These are phyloP conservation scores for Ditylenchus weischeri DNA, from an alignment of 2,888 invertebrate species.

Conservation along the genomic window DNA sequence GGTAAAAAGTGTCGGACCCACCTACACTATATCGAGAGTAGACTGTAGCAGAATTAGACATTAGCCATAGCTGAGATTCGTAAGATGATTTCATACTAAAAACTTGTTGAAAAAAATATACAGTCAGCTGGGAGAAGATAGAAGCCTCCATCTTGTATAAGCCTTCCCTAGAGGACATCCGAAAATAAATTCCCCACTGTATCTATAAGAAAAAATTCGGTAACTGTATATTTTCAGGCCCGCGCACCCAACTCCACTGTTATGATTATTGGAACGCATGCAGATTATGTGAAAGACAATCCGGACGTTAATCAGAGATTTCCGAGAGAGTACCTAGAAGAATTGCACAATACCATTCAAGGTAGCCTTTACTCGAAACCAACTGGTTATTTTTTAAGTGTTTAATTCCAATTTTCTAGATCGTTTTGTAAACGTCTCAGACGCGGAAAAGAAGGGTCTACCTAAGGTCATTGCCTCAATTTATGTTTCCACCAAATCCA, in stretches of 20 bases:
- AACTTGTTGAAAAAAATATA: too few relatives aligned
- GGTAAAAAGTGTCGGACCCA: too few relatives aligned
- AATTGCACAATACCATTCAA: conserved; percentile 78
- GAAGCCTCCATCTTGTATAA: too few relatives aligned
- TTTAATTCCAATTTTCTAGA: conserved; percentile 64
- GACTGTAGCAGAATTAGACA: too few relatives aligned
- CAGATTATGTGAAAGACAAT: conserved; percentile 67
- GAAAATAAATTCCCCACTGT: not conserved
- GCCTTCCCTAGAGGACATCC: too few relatives aligned
- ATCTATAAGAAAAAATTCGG: not conserved
- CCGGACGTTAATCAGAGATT: conserved; percentile 62
- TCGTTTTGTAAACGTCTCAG: conserved; percentile 81
- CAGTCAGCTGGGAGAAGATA: too few relatives aligned
- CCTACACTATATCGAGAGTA: too few relatives aligned
- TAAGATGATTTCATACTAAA: too few relatives aligned
- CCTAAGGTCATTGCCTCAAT: conserved; percentile 87
- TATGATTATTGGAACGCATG: conserved; percentile 91
- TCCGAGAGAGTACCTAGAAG: conserved; percentile 68
- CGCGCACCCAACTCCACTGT: conserved; percentile 93
- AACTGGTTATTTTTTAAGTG: not conserved
- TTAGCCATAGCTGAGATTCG: too few relatives aligned
- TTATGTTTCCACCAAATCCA: conserved; percentile 82
- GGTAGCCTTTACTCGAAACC: conserved; percentile 9
- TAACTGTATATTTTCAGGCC: conserved; percentile 65
- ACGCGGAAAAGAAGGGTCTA: conserved; percentile 79